Percentiles rank a stretch among this genome's conserved stretches.
phyloP scores from a whole-genome alignment of 1,140 invertebrate species.

The Orius insidiosus region DNA sequence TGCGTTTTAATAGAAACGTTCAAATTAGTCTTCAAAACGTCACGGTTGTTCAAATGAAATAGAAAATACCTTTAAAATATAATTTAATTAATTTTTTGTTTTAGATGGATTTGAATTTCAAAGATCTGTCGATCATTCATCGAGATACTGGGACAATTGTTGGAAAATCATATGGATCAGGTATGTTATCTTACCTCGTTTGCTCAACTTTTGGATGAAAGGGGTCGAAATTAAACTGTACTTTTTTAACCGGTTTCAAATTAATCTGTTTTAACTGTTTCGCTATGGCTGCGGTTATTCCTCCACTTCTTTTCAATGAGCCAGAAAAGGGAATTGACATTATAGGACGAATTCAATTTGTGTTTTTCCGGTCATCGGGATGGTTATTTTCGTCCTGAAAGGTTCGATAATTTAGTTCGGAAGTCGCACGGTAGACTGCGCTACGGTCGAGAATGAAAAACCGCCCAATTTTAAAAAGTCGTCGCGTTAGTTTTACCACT shows the following conservation, averaged over 20 bases:
- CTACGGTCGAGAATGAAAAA: too few relatives aligned
- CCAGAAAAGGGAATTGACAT: conserved; percentile 22
- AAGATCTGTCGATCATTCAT: conserved; percentile 33
- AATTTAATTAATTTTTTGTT: not conserved
- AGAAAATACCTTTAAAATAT: conserved; percentile 48
- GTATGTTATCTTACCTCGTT: conserved; percentile 47
- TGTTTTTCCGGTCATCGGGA: too few relatives aligned
- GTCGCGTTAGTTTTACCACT: too few relatives aligned
- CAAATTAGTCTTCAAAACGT: conserved; percentile 49
- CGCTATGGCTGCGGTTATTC: conserved; percentile 18
- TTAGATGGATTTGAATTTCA: conserved; percentile 32
- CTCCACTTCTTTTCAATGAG: conserved; percentile 13
- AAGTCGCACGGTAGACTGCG: too few relatives aligned
- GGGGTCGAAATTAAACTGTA: too few relatives aligned
- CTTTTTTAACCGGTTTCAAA: conserved; percentile 59
- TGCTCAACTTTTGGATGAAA: conserved; percentile 41
- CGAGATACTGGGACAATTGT: conserved; percentile 37
- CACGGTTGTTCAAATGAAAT: conserved; percentile 44
- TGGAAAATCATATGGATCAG: conserved; percentile 40
- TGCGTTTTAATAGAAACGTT: conserved; percentile 56
- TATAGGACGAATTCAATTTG: too few relatives aligned
- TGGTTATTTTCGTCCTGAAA: too few relatives aligned
- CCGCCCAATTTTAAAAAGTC: too few relatives aligned
- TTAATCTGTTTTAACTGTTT: conserved; percentile 31
- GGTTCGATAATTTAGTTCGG: too few relatives aligned